Conservation (phyloP, 1,140 invertebrate species). For the Aradophagus sp. region DNA sequence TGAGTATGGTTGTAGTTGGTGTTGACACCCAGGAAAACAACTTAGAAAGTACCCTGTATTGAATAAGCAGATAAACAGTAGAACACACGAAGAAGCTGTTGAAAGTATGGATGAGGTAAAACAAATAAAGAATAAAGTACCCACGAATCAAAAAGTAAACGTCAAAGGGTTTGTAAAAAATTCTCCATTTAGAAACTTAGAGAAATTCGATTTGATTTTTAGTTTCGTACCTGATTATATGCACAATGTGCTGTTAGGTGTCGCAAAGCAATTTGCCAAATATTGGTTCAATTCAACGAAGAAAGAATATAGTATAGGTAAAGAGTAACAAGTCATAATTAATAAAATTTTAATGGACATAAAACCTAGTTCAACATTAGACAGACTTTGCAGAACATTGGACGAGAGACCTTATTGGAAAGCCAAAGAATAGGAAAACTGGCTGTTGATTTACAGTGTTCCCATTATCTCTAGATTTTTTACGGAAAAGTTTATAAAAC, state of each 20-base stretch:
- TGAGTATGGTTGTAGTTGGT: slow-evolving; percentile 20
- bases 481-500: slow-evolving; percentile 5
- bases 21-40: slow-evolving; percentile 12
- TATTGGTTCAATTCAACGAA: slow-evolving; percentile 22
- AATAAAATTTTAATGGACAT: slow-evolving; percentile 10
- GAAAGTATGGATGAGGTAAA: slow-evolving; percentile 6
- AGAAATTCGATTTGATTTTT: slow-evolving; percentile 12
- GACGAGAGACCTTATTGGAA: slow-evolving; percentile 41
- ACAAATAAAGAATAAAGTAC: not conserved
- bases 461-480: slow-evolving; percentile 16
- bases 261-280: slow-evolving; percentile 25
- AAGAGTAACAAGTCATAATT: slow-evolving; percentile 1
- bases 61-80: slow-evolving; percentile 8
- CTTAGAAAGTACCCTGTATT: not conserved
- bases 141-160: slow-evolving; percentile 1
- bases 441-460: slow-evolving; percentile 36
- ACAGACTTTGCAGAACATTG: slow-evolving; percentile 16
- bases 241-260: slow-evolving; percentile 30
- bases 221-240: slow-evolving; percentile 39
- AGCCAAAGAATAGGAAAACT: slow-evolving; percentile 37
- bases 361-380: slow-evolving; percentile 21
- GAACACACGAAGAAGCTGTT: slow-evolving; percentile 9
- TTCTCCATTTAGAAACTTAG: slow-evolving; percentile 18
- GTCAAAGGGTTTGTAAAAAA: slow-evolving; percentile 12
- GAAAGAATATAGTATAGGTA: slow-evolving; percentile 2